Evolutionary conservation across 37 sponge, comb jelly and placozoan species (phyloP), one percentile per base, ranked within the genome.

Genomic region (Geodia barretti): DNA sequence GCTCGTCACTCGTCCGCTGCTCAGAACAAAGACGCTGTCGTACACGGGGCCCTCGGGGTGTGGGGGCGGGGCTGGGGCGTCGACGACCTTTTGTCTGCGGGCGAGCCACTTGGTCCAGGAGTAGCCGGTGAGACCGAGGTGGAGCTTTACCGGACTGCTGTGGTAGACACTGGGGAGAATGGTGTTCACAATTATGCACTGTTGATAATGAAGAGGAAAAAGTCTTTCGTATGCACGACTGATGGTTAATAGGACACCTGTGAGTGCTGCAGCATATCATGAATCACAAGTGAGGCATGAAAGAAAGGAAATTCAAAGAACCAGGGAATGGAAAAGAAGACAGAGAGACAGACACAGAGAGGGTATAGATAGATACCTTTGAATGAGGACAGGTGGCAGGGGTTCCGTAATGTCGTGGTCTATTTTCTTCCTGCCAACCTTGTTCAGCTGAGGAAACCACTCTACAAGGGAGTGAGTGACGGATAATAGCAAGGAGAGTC

Each of bases 1-100:
- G 76, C 95, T 95, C 58, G 95, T 91, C 32, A 95, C 87, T 33
- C 95, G 73, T 31, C 95, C 95, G 88, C 79, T 91, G 39, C 89
- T 91, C 21, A 95, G 79, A 24, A 87, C 88, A 85, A 95, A 95
- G 17, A 95, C 67, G 47, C 86, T 88, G 74, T 95, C 95, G 64
- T 91, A 91, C 40, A 78, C 14, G 62, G 72, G 40, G 7, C 73
- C 86, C 23, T 41, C 58, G 60, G 68, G 81, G 34, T 68, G 60
- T 8, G 73, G 32, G 47, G 73, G 40, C 38, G 70, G 35, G 7
- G 78, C 36, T 3, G 75, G 42, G 73, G 29, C 4, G 41, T 62
- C 32, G 1, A 35, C 14, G 39, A 32, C 39, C 3, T 23, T 20
- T 24, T 41, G 42, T 31, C 26, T 64, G 11, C 54, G 65, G 34